These are phyloP conservation scores for Leptinotarsa tumamoca DNA, from an alignment of 2,888 invertebrate species.

Conservation along the genomic window DNA sequence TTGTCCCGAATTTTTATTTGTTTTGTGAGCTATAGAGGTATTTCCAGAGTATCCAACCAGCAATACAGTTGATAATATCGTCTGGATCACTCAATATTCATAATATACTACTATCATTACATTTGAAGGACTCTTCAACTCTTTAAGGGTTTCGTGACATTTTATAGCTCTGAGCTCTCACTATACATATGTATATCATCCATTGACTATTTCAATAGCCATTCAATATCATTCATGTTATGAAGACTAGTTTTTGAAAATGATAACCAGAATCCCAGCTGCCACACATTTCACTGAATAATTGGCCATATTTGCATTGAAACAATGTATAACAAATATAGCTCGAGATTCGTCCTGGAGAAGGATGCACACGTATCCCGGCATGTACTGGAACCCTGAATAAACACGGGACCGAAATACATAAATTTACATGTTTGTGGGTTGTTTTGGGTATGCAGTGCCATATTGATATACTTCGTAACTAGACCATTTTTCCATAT, in stretches of 20 bases:
- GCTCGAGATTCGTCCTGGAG: neutral
- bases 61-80: no score
- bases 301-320: conserved; percentile 1
- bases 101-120: neutral
- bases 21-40: no score
- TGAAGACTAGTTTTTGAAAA: neutral
- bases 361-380: neutral
- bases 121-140: neutral
- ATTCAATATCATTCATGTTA: neutral
- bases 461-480: neutral
- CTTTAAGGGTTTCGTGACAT: neutral
- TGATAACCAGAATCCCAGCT: neutral
- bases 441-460: neutral
- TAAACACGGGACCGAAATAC: neutral
- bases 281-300: conserved; percentile 5
- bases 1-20: no score
- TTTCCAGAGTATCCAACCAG: no score
- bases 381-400: neutral
- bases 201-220: neutral
- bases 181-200: no score
- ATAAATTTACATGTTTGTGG: neutral
- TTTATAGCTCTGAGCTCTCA: neutral
- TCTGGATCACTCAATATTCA: no score
- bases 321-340: conserved; percentile 3
- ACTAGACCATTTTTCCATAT: neutral